Conservation (phyloP, 2,888 invertebrate genomes). For the Megamerina dolium region DNA sequence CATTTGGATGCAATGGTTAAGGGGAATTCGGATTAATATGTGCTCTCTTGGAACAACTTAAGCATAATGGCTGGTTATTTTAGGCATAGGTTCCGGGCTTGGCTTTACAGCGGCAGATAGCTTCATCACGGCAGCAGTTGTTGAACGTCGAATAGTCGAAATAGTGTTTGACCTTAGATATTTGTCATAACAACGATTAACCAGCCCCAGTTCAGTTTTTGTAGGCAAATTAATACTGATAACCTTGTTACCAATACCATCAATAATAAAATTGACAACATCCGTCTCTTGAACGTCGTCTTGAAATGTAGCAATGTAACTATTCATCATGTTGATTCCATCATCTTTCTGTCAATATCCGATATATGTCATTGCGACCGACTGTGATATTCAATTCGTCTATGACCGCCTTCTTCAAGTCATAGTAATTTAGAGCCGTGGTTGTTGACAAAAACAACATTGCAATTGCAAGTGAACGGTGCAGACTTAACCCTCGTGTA, state of each 20-base stretch:
- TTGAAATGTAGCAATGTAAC: conserved; percentile 8
- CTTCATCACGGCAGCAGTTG: no score
- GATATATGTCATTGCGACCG: conserved; percentile 10
- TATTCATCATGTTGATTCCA: conserved; percentile 9
- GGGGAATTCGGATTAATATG: conserved; percentile 10
- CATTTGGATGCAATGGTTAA: conserved; percentile 4
- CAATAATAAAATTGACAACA: conserved; percentile 8
- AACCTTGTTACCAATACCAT: conserved; percentile 4
- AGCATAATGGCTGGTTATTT: no score
- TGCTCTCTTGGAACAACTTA: conserved; percentile 4
- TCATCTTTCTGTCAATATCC: conserved; percentile 3
- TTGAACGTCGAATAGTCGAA: no score
- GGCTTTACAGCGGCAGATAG: no score
- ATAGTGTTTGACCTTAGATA: no score
- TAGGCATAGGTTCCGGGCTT: no score
- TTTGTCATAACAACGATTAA: no score
- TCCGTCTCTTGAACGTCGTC: conserved; percentile 7
- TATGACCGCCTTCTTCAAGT: conserved; percentile 8
- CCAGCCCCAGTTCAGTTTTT: no score
- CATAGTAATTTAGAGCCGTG: conserved; percentile 1
- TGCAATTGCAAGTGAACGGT: conserved; percentile 8
- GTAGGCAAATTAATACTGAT: no score
- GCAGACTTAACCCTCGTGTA: no score
- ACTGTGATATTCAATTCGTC: conserved; percentile 11
- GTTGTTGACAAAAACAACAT: conserved; percentile 6